Conservation (phyloP, 1,140 invertebrate genomes). For the Eumaeus atala region DNA sequence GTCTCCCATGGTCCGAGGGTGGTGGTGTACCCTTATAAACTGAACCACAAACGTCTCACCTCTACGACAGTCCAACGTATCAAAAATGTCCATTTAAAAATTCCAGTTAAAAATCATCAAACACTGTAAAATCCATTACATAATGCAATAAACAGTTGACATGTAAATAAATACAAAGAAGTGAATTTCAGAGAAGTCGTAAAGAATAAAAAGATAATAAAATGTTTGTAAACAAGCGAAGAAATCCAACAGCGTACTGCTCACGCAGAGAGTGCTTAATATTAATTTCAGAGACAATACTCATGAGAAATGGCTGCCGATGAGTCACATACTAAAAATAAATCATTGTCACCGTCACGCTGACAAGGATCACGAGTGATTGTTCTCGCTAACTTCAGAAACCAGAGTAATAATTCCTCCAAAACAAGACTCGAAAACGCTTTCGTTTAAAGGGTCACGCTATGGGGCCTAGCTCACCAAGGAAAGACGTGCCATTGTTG, state of each 20-base stretch:
- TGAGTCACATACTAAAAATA: conserved; percentile 65
- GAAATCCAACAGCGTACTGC: conserved; percentile 50
- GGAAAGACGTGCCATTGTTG: conserved; percentile 61
- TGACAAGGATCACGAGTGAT: conserved; percentile 49
- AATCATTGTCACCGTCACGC: conserved; percentile 51
- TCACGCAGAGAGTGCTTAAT: conserved; percentile 32
- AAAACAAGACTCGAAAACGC: conserved; percentile 47
- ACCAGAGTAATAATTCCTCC: conserved; percentile 71
- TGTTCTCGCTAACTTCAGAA: conserved; percentile 58
- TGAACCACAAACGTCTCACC: no score
- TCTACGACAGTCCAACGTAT: no score
- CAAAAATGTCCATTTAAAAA: no score
- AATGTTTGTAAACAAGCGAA: conserved; percentile 72
- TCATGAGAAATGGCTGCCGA: conserved; percentile 54
- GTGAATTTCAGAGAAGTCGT: conserved; percentile 59
- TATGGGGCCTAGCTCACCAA: conserved; percentile 56
- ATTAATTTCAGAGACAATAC: conserved; percentile 50
- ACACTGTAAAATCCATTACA: conserved; percentile 36
- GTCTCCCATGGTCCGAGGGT: no score
- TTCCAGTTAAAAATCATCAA: conserved; percentile 32
- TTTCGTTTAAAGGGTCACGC: conserved; percentile 53
- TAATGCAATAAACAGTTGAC: conserved; percentile 21
- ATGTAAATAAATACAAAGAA: conserved; percentile 17
- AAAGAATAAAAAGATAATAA: conserved; percentile 67
- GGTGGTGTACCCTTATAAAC: no score